Evolutionary conservation across 2,888 invertebrate species (phyloP).

Genomic region (Drosophila pegasa): DNA sequence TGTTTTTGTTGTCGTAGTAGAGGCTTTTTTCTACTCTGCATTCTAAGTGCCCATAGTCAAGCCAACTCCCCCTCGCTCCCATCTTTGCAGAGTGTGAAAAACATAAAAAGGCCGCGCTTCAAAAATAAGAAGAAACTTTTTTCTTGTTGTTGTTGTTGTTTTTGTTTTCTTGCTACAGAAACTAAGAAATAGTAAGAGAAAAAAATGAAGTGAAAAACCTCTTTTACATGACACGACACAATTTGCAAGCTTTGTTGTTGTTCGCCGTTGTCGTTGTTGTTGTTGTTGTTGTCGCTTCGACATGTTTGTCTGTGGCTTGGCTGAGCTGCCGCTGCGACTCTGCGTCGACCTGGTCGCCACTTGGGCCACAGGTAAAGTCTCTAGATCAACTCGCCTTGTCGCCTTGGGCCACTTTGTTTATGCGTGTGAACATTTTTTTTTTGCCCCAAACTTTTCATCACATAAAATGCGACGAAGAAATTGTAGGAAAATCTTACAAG

Average conservation of each 20-base stretch:
- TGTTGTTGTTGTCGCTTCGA: slow-evolving; percentile 61
- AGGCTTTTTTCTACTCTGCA: slow-evolving; percentile 34
- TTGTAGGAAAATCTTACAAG: slow-evolving; percentile 5
- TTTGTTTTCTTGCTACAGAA: slow-evolving; percentile 28
- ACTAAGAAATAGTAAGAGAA: slow-evolving; percentile 24
- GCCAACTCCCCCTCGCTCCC: not conserved
- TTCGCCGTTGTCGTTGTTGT: slow-evolving; percentile 30
- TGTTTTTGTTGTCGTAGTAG: slow-evolving; percentile 44
- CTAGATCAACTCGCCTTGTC: slow-evolving; percentile 35
- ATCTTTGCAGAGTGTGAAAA: slow-evolving; percentile 68
- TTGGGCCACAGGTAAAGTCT: slow-evolving; percentile 32
- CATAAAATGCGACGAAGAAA: slow-evolving; percentile 42
- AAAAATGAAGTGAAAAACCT: slow-evolving; percentile 41
- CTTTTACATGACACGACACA: slow-evolving; percentile 78
- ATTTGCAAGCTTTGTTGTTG: slow-evolving; percentile 70
- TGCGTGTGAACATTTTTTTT: slow-evolving; percentile 70
- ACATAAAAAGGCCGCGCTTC: slow-evolving; percentile 74
- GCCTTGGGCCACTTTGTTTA: slow-evolving; percentile 64
- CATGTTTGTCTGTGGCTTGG: slow-evolving; percentile 74
- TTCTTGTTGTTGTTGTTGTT: too few relatives aligned
- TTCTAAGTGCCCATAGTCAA: slow-evolving; percentile 43
- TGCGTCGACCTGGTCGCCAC: slow-evolving; percentile 27
- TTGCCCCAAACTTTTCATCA: slow-evolving; percentile 55
- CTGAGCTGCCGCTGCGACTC: slow-evolving; percentile 54
- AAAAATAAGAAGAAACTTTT: slow-evolving; percentile 57